A percentile compares a stretch with the other conserved stretches of the same genome.
Evolutionary conservation across 1,140 invertebrate genomes (phyloP).

Genomic region (Whitmania pigra): DNA sequence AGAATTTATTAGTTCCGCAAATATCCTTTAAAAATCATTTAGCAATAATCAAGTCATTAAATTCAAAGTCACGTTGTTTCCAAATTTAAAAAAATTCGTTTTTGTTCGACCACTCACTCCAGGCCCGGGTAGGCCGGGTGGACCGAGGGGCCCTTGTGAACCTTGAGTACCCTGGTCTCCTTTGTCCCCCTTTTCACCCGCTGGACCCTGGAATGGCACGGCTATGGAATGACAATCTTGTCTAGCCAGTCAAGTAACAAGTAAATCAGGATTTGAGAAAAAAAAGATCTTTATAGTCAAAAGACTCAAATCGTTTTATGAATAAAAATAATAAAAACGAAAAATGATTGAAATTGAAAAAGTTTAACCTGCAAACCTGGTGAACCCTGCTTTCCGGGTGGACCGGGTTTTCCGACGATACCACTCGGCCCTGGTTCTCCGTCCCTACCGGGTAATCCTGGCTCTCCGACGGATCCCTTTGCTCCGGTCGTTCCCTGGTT

Average conservation of each 20-base stretch:
- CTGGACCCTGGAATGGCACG: neutral
- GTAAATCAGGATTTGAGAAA: too few relatives aligned
- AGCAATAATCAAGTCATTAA: neutral
- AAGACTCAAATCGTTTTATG: neutral
- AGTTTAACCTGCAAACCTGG: slow-evolving; percentile 6
- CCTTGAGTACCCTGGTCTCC: slow-evolving; percentile 6
- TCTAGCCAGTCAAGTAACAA: too few relatives aligned
- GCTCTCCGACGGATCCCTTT: neutral
- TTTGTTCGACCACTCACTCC: neutral
- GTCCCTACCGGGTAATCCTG: neutral
- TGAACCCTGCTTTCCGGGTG: neutral
- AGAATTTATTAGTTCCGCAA: neutral
- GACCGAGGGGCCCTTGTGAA: neutral
- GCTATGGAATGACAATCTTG: too few relatives aligned
- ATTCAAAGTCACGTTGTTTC: neutral
- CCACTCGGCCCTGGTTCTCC: slow-evolving; percentile 11
- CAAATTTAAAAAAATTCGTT: neutral
- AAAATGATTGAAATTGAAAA: neutral
- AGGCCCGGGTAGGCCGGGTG: neutral
- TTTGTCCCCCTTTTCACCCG: slow-evolving; percentile 9
- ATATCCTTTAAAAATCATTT: too few relatives aligned
- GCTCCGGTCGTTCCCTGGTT: neutral
- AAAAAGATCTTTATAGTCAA: neutral
- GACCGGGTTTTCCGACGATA: neutral
- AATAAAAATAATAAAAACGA: neutral